Evolutionary conservation across 2,888 invertebrate genomes (phyloP), one percentile per base, ranked within the genome.

Genomic region (Trachelus stipa): DNA sequence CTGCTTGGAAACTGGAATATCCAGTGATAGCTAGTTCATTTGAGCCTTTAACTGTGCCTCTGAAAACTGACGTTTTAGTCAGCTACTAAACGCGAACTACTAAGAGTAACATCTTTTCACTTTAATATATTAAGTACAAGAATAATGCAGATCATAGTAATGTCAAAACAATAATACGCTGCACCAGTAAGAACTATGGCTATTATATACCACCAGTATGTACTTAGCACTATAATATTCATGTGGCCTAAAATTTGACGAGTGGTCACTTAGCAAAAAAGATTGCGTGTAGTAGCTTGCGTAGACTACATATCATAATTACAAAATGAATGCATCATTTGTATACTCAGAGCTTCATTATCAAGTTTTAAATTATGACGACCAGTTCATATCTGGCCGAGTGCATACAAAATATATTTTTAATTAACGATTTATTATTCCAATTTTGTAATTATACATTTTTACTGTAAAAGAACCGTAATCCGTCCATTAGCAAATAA

Each of bases 1-100:
- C 34, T 84, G 4, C 15, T 83, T 9, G 76, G 81, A 30, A 35
- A 40, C 3, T 79, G 78, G 81, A 69, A 71, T 69, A n/a, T 79
- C 23, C 74, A 81, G 73, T 79, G 73, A 82, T 56, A 56, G 56
- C 56, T 23, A 56, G 23, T 56, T 56, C 56, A 56, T 9, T 23
- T 1, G 23, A 23, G 23, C 23, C 23, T 56, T 9, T 56, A 56
- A 23, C 40, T 15, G 6, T 40, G 6, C 23, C 4, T 56, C 2
- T 56, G 23, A 15, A 9, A 56, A 56, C 56, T 56, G 56, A 56
- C 56, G 56, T 56, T 56, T 56, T 56, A 56, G 56, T 56, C 23
- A 56, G 23, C 56, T 56, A 56, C 56, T 56, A 56, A 56, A 56
- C 56, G 56, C 23, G 56, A 56, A 23, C 56, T 56, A 56, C 56